These are phyloP conservation scores for Streptopelia turtur DNA, from an alignment of 2,797 vertebrate genomes.

Conservation along the genomic window DNA sequence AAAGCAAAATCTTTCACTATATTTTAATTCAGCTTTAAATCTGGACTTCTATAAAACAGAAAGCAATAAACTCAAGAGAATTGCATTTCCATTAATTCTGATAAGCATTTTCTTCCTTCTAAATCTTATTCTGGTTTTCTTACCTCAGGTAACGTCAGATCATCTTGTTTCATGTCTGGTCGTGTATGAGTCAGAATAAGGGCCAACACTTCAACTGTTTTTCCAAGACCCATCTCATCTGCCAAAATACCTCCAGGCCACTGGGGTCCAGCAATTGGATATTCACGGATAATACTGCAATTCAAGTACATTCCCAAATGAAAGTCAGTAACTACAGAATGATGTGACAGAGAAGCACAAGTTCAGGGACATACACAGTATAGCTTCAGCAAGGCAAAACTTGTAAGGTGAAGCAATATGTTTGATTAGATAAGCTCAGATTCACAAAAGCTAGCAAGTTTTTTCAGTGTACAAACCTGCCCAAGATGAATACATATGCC, in stretches of 20 bases:
- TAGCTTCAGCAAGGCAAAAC: background rate
- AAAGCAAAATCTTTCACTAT: background rate
- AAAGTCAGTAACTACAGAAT: background rate
- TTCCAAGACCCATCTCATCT: constrained; percentile 99
- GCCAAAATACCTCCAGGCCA: constrained; percentile 97
- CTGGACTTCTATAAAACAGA: background rate
- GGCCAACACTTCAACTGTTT: constrained; percentile 96
- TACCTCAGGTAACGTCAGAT: constrained; percentile 90
- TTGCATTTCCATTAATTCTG: background rate
- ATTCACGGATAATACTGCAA: constrained; percentile 88
- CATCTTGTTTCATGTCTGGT: constrained; percentile 85
- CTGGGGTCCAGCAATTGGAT: constrained; percentile 87
- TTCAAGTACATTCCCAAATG: constrained; percentile 21
- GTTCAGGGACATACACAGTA: background rate
- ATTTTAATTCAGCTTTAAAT: background rate
- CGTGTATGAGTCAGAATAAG: constrained; percentile 92
- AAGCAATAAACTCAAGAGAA: background rate
- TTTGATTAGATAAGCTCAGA: background rate
- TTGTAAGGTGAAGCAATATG: background rate
- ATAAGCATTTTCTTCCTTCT: background rate
- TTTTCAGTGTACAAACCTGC: background rate
- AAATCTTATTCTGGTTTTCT: constrained; percentile 23
- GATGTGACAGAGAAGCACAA: background rate
- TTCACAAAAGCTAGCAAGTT: background rate
- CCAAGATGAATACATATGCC: rapidly evolving